A percentile compares a stretch with the other conserved stretches of the same genome.
Evolutionary conservation across 2,888 invertebrate genomes (phyloP).

Genomic region (Standfussiana lucernea): DNA sequence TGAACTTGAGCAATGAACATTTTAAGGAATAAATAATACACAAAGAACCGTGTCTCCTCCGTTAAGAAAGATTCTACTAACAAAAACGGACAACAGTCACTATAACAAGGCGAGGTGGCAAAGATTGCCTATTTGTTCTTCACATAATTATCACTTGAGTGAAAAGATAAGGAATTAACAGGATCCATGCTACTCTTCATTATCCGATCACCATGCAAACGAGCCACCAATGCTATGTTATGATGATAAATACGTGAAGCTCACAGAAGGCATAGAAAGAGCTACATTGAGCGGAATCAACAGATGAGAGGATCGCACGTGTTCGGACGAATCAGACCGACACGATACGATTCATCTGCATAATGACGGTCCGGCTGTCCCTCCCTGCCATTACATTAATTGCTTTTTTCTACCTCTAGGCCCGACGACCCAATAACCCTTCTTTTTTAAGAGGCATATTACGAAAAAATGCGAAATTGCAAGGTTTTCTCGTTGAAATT

Average conservation of each 20-base stretch:
- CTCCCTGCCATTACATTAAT: constrained; percentile 78
- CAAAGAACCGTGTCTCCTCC: background rate
- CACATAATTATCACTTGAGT: constrained; percentile 18
- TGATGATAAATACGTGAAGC: constrained; percentile 21
- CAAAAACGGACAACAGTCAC: background rate
- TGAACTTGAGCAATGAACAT: background rate
- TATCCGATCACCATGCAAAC: constrained; percentile 14
- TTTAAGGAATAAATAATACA: background rate
- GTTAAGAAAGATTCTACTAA: background rate
- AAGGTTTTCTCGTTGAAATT: too few relatives aligned
- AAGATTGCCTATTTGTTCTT: background rate
- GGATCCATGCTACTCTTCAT: background rate
- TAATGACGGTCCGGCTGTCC: constrained; percentile 53
- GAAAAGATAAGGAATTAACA: constrained; percentile 19
- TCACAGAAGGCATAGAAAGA: constrained; percentile 2
- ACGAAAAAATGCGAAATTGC: too few relatives aligned
- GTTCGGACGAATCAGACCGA: constrained; percentile 8
- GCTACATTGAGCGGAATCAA: constrained; percentile 28
- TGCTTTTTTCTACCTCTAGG: constrained; percentile 74
- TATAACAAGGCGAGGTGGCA: background rate
- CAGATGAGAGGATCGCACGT: constrained; percentile 30
- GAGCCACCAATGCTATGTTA: constrained; percentile 25
- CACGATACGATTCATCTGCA: constrained; percentile 66
- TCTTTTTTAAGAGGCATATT: constrained; percentile 79
- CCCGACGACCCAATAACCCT: constrained; percentile 72